Base-by-base conservation (phyloP, 1,140 invertebrate species). In the Lycorma delicatula region DNA sequence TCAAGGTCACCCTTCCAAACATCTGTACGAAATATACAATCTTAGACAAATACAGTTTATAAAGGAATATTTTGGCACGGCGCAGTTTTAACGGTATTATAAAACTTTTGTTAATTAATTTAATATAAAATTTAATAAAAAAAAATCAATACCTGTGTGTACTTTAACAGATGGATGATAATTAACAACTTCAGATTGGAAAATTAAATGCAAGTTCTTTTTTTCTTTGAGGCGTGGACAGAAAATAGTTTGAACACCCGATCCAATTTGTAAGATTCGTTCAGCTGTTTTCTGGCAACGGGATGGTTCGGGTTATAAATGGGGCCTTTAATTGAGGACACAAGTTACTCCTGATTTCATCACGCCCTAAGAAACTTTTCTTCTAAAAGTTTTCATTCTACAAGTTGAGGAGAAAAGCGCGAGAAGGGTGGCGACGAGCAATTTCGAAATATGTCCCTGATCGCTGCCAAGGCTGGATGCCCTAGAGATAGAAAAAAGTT, bases 401-500 rank as follows among this genome's bases (percentile, higher is more conserved):
- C 41, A 44, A 44, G 41, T 44, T 44, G 41, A 22, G 23, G 23
- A 44, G 41, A 22, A 44, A 22, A 44, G 41, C 41, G 41, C 18
- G 16, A 20, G n/a, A n/a, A n/a, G n/a, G n/a, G n/a, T n/a, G n/a
- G n/a, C n/a, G 41, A 22, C 23, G 41, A 44, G 23, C 41, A 44
- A 44, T 44, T 44, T 44, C 41, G 41, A 44, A 44, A 44, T 44
- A 44, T 44, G 41, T 44, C 41, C 41, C 41, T 44, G 41, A 44
- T 44, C 41, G 41, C 41, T 44, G 41, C 41, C 41, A 44, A 44
- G 41, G 16, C 41, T 22, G 23, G 23, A 20, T 44, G 41, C 41
- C 23, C 41, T 22, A n/a, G 16, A 44, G 41, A 44, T 44, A 44
- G 41, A 44, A 44, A 44, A 22, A 44, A 44, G 41, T 44, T 44